Base-by-base conservation (phyloP, 2,113 vertebrate genomes). In the human region DNA sequence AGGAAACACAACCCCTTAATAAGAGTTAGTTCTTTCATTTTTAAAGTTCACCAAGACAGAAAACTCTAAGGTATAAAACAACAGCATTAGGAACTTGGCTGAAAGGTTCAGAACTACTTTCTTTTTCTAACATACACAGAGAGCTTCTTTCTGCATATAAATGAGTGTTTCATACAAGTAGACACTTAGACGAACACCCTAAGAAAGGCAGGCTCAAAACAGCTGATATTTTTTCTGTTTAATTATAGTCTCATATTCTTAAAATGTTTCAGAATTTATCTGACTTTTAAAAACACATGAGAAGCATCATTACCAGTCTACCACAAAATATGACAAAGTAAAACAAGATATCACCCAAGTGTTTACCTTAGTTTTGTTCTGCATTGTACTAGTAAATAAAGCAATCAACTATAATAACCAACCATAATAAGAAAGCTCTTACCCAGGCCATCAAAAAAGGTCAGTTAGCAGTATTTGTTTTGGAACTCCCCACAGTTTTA, bases 401-500 rank as follows among this genome's bases (percentile, higher is more conserved):
- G 68, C 52, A 64, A 87, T 30, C 43, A 93, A 27, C 6, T 64
- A 79, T 50, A 79, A 79, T 35, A 79, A 78, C 9, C 17, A 50
- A 50, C 48, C 59, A 72, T 32, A 48, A 43, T 52, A 66, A 97
- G 80, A 94, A 95, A 64, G n/a, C n/a, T 78, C 76, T 95, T 97
- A 93, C 86, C 48, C 93, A 72, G 90, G 93, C 89, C 85, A 93
- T 66, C 96, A 91, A 93, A 88, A 96, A 97, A 96, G 72, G 40
- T 98, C 88, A 96, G 43, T 94, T 97, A 95, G 8, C 76, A 92
- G 52, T 93, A 91, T 95, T 98, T 98, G 88, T 90, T 98, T 97
- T 95, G 90, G 98, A 97, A 97, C 96, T 96, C 94, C 97, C 96
- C 96, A 88, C 35, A 55, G 92, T 96, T 96, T 97, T 98, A 98